Percentiles rank a stretch among this genome's conserved stretches.
These are phyloP conservation scores for Myotis daubentonii DNA, from an alignment of 2,797 vertebrate genomes.

Conservation along the genomic window DNA sequence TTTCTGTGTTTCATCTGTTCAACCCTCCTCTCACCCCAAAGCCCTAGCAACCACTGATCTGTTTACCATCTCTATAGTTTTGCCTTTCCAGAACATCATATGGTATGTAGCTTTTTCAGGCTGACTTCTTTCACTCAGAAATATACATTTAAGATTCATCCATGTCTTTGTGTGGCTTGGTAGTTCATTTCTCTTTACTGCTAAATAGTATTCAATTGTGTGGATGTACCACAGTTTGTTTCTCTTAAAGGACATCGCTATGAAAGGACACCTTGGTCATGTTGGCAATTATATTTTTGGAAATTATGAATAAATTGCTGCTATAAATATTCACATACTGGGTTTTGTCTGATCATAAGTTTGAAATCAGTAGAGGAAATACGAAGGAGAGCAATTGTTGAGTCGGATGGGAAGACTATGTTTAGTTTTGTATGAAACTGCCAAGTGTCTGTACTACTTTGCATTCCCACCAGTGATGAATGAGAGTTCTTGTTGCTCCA, in stretches of 20 bases:
- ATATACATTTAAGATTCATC: neutral
- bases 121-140: neutral
- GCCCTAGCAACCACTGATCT: neutral
- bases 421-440: neutral
- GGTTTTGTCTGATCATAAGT: neutral
- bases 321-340: neutral
- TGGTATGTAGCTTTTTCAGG: neutral
- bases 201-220: neutral
- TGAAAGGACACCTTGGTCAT: neutral
- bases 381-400: neutral
- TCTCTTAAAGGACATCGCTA: neutral
- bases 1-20: neutral
- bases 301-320: neutral
- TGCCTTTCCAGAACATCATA: neutral
- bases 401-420: neutral
- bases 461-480: neutral
- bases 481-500: neutral
- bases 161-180: neutral
- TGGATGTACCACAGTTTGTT: neutral
- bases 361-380: slow-evolving; percentile 9
- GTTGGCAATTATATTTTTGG: neutral
- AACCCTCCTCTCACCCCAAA: neutral
- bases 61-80: neutral
- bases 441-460: neutral
- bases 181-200: neutral